Conservation (phyloP, 2,113 vertebrate species). For the Rissa tridactyla region DNA sequence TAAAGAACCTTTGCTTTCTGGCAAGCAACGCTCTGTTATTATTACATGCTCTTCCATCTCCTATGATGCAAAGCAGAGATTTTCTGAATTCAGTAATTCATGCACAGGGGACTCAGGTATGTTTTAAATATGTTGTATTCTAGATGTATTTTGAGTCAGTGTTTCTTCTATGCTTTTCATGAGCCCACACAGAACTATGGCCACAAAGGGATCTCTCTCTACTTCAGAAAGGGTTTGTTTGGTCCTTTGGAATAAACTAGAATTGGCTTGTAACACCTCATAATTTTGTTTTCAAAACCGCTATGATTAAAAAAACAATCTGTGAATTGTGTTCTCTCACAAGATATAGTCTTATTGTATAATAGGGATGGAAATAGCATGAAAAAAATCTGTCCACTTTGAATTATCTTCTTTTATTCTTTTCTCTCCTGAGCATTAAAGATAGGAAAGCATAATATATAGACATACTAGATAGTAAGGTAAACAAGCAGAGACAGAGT, state of each 20-base stretch:
- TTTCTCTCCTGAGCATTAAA: not conserved
- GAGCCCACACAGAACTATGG: not conserved
- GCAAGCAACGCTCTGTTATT: not conserved
- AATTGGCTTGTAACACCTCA: not conserved
- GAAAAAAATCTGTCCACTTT: not conserved
- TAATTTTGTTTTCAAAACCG: not conserved
- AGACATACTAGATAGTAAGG: not conserved
- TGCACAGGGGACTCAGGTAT: not conserved
- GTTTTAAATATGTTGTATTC: not conserved
- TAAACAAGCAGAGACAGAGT: not conserved
- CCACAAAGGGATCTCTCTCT: not conserved
- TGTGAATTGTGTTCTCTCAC: not conserved
- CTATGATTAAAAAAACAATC: not conserved
- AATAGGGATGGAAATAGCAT: not conserved
- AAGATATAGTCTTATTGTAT: not conserved
- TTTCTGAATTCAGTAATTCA: not conserved
- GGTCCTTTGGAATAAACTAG: not conserved
- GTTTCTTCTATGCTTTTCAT: not conserved
- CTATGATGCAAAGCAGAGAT: not conserved
- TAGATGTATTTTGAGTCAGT: not conserved
- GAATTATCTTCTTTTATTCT: not conserved
- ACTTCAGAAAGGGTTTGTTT: not conserved
- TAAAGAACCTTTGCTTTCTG: not conserved
- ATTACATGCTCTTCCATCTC: not conserved
- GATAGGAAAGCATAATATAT: not conserved